Evolutionary conservation across 2,888 invertebrate species (phyloP), one percentile per base, ranked within the genome.

Genomic region (Hypselothyrea guttata): DNA sequence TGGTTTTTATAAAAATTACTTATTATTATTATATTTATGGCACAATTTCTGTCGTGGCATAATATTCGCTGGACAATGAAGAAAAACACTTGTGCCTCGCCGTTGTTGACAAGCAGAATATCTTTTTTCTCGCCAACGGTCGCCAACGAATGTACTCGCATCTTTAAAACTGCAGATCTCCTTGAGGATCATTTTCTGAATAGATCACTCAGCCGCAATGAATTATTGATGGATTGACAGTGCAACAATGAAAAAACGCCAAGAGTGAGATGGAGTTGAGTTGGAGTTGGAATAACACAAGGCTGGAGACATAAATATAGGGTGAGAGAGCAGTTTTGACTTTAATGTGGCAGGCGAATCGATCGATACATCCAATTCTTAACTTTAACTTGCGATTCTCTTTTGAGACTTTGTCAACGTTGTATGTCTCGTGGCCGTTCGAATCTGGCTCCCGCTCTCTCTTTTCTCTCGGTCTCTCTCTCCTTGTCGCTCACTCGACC

Each of bases 11-110:
- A 7, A 11, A 1, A n/a, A 22, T 44, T 7, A 57, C 67, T 63
- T 73, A 73, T 84, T 63, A 73, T 84, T 75, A 79, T 78, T 84
- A 70, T 84, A 84, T 82, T 84, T 81, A 82, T 81, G 81, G 83
- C 73, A 83, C 76, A 83, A 73, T 71, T 79, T 75, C 22, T 61
- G 56, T 67, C 68, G 78, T 66, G 75, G 68, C 68, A 59, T 65
- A 71, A 61, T 57, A 53, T 22, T 22, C 5, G 22, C 42, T 27
- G 48, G 16, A 9, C 15, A 22, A 67, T 51, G 58, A 52, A 55
- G 38, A 68, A 72, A 75, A 78, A 71, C 81, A 81, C 81, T 84
- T 84, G 71, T 76, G 70, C 55, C 33, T 59, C 16, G 52, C 64
- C 58, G 46, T 34, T 57, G 49, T 78, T 84, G 81, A 84, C 81